Conservation (phyloP, 1,140 invertebrate species). For the Drosophila littoralis region DNA sequence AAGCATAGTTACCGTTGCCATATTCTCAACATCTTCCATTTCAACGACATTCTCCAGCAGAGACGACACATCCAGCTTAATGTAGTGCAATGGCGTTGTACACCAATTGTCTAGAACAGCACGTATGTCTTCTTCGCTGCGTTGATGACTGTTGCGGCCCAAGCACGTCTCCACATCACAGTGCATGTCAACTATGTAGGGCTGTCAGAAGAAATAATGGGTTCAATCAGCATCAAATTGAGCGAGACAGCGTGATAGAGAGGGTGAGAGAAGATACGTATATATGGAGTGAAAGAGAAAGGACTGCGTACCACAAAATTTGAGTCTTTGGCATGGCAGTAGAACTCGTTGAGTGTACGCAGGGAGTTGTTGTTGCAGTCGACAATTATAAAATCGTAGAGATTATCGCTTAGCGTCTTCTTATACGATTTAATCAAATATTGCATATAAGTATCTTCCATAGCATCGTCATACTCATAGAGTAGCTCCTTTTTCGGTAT, state of each 20-base stretch:
- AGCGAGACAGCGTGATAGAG: not conserved
- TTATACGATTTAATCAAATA: constrained; percentile 96
- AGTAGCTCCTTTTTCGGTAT: constrained; percentile 89
- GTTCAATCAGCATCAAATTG: constrained; percentile 1
- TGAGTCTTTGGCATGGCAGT: constrained; percentile 93
- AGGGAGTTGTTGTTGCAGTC: constrained; percentile 94
- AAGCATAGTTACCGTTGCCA: constrained; percentile 81
- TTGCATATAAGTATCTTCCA: constrained; percentile 92
- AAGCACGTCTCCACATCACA: constrained; percentile 91
- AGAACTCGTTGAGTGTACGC: constrained; percentile 93
- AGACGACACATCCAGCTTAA: constrained; percentile 90
- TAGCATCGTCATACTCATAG: constrained; percentile 95
- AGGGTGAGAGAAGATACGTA: not conserved
- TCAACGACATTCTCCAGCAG: constrained; percentile 91
- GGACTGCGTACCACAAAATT: constrained; percentile 91
- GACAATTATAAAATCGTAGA: constrained; percentile 96
- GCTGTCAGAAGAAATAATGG: constrained; percentile 38
- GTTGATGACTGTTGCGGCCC: constrained; percentile 93
- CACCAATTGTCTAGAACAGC: constrained; percentile 91
- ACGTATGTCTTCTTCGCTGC: constrained; percentile 91
- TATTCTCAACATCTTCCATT: constrained; percentile 87
- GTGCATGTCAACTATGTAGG: constrained; percentile 89
- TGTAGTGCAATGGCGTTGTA: constrained; percentile 88
- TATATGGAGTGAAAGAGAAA: constrained; percentile 5
- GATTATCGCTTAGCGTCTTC: constrained; percentile 95